phyloP scores from a whole-genome alignment of 2,888 invertebrate species.

The Meiosimyza decipiens region DNA sequence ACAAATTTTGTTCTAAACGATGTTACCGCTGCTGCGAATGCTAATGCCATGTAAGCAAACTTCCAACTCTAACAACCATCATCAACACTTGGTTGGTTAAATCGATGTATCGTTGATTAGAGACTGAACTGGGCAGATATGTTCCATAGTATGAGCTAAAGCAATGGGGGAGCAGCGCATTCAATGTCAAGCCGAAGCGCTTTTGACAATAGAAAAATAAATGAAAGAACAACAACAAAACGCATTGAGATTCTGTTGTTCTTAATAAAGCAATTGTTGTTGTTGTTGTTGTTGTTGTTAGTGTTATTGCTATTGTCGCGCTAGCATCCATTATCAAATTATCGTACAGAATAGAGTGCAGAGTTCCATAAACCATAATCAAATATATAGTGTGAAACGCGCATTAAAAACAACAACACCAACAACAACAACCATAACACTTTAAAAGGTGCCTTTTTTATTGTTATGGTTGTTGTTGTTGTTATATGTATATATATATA shows the following conservation, averaged over 20 bases:
- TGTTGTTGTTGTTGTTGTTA: background rate
- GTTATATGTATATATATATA: background rate
- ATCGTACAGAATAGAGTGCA: constrained; percentile 32
- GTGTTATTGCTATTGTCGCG: constrained; percentile 5
- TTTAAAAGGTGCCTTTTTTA: background rate
- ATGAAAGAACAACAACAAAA: constrained; percentile 6
- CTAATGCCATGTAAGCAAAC: background rate
- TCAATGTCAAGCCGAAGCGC: constrained; percentile 12
- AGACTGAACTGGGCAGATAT: background rate
- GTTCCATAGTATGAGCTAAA: background rate
- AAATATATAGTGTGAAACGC: constrained; percentile 28
- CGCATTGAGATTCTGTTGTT: background rate
- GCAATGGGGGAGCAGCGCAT: background rate
- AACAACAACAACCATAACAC: constrained; percentile 7
- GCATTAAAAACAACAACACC: background rate
- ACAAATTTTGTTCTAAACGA: constrained; percentile 11
- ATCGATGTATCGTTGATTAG: background rate
- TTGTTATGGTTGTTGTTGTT: too few species aligned
- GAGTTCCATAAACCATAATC: constrained; percentile 40
- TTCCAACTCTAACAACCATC: background rate
- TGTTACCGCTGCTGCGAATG: background rate
- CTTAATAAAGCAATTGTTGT: background rate
- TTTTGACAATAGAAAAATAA: constrained; percentile 2
- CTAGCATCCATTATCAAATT: constrained; percentile 39
- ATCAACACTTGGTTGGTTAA: background rate